Evolutionary conservation across 2,797 vertebrate species (phyloP).

Genomic region (Alca torda): DNA sequence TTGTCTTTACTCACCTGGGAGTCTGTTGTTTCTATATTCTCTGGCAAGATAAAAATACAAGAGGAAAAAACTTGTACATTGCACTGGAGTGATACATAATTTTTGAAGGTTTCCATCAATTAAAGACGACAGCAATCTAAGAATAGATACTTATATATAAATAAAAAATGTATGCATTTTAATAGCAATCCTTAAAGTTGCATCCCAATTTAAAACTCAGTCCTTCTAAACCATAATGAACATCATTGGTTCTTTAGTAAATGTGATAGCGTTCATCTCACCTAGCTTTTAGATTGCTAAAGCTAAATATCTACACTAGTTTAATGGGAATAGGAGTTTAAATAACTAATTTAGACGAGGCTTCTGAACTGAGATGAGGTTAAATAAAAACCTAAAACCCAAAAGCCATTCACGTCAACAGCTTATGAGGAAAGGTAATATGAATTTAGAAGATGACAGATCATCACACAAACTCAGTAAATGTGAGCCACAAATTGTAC

Average conservation of each 20-base stretch:
- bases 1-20: slow-evolving; percentile 49
- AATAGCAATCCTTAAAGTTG: background rate
- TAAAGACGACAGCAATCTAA: background rate
- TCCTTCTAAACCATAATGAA: background rate
- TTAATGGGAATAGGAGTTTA: background rate
- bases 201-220: background rate
- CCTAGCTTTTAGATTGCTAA: background rate
- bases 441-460: background rate
- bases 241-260: background rate
- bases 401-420: background rate
- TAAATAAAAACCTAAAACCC: background rate
- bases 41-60: background rate
- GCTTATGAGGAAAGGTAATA: background rate
- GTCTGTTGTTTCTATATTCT: slow-evolving; percentile 28
- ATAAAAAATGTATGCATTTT: background rate
- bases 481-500: background rate
- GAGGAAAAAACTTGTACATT: background rate
- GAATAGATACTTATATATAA: background rate
- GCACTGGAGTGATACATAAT: background rate
- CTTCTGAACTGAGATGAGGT: background rate
- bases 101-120: background rate
- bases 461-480: background rate
- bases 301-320: background rate
- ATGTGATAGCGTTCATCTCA: background rate
- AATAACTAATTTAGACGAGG: background rate